Evolutionary conservation across 2,888 invertebrate species (phyloP).

Genomic region (Scaptomyza polygonia): DNA sequence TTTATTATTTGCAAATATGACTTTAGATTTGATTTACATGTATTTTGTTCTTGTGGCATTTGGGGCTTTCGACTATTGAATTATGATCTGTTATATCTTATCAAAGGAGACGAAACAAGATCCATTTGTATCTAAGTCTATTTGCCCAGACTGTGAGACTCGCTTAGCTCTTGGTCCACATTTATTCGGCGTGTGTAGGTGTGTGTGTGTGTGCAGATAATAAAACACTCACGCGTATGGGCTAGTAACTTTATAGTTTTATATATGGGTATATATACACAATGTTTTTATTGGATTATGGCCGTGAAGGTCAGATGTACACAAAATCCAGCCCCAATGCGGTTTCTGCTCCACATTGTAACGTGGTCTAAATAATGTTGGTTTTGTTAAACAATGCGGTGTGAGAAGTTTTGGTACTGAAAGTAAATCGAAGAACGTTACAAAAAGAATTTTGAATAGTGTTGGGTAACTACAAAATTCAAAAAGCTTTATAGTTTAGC

Average conservation of each 20-base stretch:
- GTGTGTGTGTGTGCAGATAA: slow-evolving; percentile 46
- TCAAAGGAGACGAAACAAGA: slow-evolving; percentile 27
- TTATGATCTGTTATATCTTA: slow-evolving; percentile 46
- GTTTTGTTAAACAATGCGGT: background rate
- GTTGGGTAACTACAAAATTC: background rate
- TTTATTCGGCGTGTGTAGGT: slow-evolving; percentile 46
- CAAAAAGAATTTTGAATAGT: background rate
- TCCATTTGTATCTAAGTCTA: slow-evolving; percentile 26
- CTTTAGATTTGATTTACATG: slow-evolving; percentile 33
- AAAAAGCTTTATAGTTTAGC: no score
- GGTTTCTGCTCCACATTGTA: slow-evolving; percentile 49
- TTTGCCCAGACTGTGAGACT: slow-evolving; percentile 49
- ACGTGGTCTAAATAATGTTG: slow-evolving; percentile 16
- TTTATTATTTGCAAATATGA: slow-evolving; percentile 63
- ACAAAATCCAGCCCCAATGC: slow-evolving; percentile 23
- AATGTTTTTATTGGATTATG: slow-evolving; percentile 76
- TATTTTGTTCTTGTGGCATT: no score
- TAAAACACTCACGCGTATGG: slow-evolving; percentile 70
- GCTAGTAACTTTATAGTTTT: slow-evolving; percentile 68
- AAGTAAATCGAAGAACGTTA: background rate
- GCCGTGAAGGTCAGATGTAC: slow-evolving; percentile 72
- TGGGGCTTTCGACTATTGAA: slow-evolving; percentile 28
- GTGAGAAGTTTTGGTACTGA: background rate
- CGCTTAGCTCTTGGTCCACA: slow-evolving; percentile 28
- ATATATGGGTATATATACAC: slow-evolving; percentile 70